Percentiles rank a stretch among this genome's conserved stretches.
Evolutionary conservation across 1,140 invertebrate species (phyloP).

Genomic region (Zophobas atratus): DNA sequence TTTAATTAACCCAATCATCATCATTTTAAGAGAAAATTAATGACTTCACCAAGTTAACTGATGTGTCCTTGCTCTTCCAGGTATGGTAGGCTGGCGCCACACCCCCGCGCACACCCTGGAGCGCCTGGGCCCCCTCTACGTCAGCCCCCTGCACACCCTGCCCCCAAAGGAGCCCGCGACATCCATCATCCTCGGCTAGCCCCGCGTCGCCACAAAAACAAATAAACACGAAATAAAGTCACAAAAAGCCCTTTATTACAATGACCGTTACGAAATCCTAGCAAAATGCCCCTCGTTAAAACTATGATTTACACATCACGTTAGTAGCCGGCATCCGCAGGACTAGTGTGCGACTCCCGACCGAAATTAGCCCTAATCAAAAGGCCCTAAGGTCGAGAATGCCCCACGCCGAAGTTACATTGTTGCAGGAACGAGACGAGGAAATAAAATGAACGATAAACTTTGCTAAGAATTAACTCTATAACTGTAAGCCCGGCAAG

Average conservation of each 20-base stretch:
- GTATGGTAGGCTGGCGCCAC: conserved; percentile 68
- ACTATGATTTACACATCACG: conserved; percentile 30
- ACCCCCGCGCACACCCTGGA: conserved; percentile 66
- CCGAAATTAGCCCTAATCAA: conserved; percentile 5
- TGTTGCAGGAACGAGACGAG: conserved; percentile 22
- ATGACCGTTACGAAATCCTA: neutral
- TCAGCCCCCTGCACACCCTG: conserved; percentile 66
- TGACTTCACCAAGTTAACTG: neutral
- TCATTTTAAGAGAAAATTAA: neutral
- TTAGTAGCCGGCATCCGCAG: conserved; percentile 12
- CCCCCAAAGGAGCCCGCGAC: conserved; percentile 57
- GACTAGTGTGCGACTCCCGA: conserved; percentile 3
- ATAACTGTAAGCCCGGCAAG: conserved; percentile 13
- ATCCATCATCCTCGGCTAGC: conserved; percentile 52
- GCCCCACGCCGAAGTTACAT: neutral
- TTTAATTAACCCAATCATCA: too few relatives aligned
- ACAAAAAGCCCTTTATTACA: neutral
- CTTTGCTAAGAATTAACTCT: conserved; percentile 34
- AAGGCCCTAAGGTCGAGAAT: neutral
- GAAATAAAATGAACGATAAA: conserved; percentile 32
- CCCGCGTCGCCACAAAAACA: neutral
- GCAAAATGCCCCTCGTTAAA: conserved; percentile 22
- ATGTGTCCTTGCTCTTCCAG: conserved; percentile 57
- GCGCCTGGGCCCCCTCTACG: conserved; percentile 65
- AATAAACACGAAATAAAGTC: neutral